Evolutionary conservation across 2,888 invertebrate genomes (phyloP).

Genomic region (Therioaphis trifolii): DNA sequence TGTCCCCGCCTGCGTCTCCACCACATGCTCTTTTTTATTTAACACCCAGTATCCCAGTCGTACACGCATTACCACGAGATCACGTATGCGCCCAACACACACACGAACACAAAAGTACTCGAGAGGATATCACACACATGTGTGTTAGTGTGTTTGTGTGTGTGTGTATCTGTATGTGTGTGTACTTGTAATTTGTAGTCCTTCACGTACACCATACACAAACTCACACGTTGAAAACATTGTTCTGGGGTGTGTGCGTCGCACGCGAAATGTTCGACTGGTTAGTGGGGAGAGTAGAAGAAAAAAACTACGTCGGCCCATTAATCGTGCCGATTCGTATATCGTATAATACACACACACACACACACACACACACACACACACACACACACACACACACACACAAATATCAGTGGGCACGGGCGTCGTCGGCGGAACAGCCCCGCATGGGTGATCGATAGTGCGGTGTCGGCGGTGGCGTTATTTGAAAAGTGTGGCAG

Average conservation of each 20-base stretch:
- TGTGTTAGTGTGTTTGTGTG: no score
- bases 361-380: no score
- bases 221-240: neutral
- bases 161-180: no score
- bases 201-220: no score
- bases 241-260: no score
- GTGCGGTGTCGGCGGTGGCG: neutral
- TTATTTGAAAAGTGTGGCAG: slow-evolving; percentile 24
- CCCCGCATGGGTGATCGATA: slow-evolving; percentile 44
- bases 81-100: slow-evolving; percentile 24
- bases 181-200: no score
- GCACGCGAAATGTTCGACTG: neutral
- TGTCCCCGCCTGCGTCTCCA: no score
- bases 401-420: neutral
- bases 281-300: no score
- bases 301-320: neutral
- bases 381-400: no score
- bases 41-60: neutral
- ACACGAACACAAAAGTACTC: no score
- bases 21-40: neutral
- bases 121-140: no score
- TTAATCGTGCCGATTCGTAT: slow-evolving; percentile 48
- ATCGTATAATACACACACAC: neutral
- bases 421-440: no score
- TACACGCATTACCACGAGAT: slow-evolving; percentile 38